Percentiles rank a stretch among this genome's conserved stretches.
These are phyloP conservation scores for Halichondria panicea DNA, from an alignment of 37 sponge, comb jelly and placozoan species.

Conservation along the genomic window DNA sequence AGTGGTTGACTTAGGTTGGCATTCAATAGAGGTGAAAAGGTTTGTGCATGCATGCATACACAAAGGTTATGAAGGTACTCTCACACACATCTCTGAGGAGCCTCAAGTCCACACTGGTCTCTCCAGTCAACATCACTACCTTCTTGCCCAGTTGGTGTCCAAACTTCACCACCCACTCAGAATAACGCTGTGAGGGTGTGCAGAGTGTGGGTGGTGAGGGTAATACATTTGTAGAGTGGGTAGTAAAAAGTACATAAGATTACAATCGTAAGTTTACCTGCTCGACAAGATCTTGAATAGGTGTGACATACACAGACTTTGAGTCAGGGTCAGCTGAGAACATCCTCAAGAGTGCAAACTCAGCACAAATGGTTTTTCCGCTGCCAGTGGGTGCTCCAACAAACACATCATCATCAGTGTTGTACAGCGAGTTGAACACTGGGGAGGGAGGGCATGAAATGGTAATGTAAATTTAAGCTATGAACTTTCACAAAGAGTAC, in stretches of 20 bases:
- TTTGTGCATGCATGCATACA: neutral
- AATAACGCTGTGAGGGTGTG: slow-evolving; percentile 84
- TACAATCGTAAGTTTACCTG: slow-evolving; percentile 59
- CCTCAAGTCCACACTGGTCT: slow-evolving; percentile 90
- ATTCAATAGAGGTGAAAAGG: too few species aligned
- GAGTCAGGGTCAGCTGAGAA: slow-evolving; percentile 67
- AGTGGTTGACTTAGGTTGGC: too few species aligned
- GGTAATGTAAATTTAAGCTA: too few species aligned
- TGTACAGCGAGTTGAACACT: slow-evolving; percentile 98
- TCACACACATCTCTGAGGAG: slow-evolving; percentile 77
- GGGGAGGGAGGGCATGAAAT: neutral
- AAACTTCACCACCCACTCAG: slow-evolving; percentile 90
- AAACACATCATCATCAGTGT: slow-evolving; percentile 96
- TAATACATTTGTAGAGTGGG: neutral
- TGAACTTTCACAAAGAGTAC: too few species aligned
- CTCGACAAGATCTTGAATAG: slow-evolving; percentile 86
- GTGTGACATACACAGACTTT: slow-evolving; percentile 91
- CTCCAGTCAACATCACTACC: slow-evolving; percentile 94
- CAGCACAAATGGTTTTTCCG: slow-evolving; percentile 99
- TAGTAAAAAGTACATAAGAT: too few species aligned
- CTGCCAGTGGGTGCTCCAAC: slow-evolving; percentile 97
- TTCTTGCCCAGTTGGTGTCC: slow-evolving; percentile 79
- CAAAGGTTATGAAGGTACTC: too few species aligned
- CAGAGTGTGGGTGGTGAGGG: too few species aligned
- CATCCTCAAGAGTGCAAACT: slow-evolving; percentile 92